Evolutionary conservation across 2,797 vertebrate species (phyloP), one percentile per base, ranked within the genome.

Genomic region (Crossoptilon crossoptilon): DNA sequence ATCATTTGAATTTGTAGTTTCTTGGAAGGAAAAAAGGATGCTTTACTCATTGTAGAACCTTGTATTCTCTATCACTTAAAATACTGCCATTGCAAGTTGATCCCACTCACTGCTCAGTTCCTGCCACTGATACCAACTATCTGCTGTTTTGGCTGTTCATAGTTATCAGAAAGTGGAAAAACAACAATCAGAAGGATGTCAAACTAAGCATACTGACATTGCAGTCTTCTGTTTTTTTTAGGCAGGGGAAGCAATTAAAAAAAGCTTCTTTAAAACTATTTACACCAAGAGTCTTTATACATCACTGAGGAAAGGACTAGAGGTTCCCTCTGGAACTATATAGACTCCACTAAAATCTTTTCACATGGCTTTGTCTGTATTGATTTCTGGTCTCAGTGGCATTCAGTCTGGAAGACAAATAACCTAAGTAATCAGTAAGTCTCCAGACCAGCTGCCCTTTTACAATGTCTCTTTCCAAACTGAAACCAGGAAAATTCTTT

Each of bases 321-420:
- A 77, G 39, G 6, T 11, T 87, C 64, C 55, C 71, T 70, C 39
- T 79, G 71, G 74, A 91, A 22, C 39, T 14, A 43, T 73, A 70
- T 10, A 79, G 39, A 67, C 35, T 64, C 16, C 29, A 73, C 46
- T 75, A 39, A 76, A 87, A 48, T 43, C n/a, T 77, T 91, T 72
- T 63, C 75, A 73, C 15, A 31, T 13, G 35, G 27, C 41, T 90
- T 92, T 91, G 16, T 81, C 41, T 74, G 26, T 87, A 87, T 89
- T 59, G 79, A 92, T 95, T 94, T 91, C 66, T 69, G 46, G 22
- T 85, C 67, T 72, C 51, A n/a, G 37, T 4, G 77, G 33, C 23
- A 27, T 74, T 93, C 41, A 66, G 46, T 51, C 51, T 72, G 60
- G 18, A 91, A 84, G 89, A 94, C 19, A 93, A 93, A 89, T 14